Evolutionary conservation across 2,113 vertebrate genomes (phyloP).

Genomic region (Eira barbara): DNA sequence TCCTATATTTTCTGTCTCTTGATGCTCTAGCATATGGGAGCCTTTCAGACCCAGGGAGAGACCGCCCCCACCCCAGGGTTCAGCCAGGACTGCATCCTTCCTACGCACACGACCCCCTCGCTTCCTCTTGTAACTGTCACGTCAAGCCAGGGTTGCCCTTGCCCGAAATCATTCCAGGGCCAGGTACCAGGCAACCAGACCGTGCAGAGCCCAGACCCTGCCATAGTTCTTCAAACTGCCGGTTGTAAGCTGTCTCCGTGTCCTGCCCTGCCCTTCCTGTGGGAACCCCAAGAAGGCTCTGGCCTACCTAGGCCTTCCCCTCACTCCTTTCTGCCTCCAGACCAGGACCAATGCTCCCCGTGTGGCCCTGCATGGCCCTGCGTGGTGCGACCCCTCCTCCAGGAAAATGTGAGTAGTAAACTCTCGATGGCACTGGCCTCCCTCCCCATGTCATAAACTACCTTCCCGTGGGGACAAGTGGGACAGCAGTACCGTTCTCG

Average conservation of each 20-base stretch:
- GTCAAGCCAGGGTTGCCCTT: not conserved
- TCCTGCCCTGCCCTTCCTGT: not conserved
- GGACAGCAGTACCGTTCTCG: not conserved
- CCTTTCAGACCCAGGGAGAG: not conserved
- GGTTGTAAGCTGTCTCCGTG: accelerated
- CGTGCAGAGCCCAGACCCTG: not conserved
- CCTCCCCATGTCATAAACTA: not conserved
- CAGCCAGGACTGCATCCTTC: not conserved
- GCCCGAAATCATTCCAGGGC: not conserved
- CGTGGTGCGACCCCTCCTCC: no score
- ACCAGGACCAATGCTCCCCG: not conserved
- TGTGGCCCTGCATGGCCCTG: not conserved
- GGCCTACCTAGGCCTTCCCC: not conserved
- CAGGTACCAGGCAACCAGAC: not conserved
- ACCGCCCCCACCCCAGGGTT: not conserved
- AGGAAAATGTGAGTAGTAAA: not conserved
- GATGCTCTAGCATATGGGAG: no score
- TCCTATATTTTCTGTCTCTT: not conserved
- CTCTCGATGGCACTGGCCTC: not conserved
- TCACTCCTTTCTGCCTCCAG: not conserved
- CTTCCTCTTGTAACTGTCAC: not conserved
- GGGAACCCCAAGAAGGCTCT: not conserved
- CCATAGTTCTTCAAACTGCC: accelerated
- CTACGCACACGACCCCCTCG: no score
- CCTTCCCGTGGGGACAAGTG: not conserved